phyloP scores from a whole-genome alignment of 2,888 invertebrate species.

The Ichneumoninae sp. region DNA sequence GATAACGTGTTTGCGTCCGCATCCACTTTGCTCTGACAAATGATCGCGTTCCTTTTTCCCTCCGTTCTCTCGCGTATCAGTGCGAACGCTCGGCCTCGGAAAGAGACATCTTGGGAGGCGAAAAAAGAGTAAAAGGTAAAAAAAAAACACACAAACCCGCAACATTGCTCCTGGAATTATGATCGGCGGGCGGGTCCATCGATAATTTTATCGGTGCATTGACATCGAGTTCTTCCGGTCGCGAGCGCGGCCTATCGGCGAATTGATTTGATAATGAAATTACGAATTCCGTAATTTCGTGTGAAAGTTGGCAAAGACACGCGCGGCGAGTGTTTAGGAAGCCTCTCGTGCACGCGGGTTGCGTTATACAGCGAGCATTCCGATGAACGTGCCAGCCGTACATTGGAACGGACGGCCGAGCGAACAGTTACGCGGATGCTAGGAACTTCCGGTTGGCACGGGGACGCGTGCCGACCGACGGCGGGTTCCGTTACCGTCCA shows the following conservation, averaged over 20 bases:
- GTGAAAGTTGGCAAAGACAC: constrained; percentile 62
- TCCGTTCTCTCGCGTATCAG: constrained; percentile 1
- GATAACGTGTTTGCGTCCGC: constrained; percentile 78
- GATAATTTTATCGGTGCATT: not conserved
- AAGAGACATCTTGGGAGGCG: not conserved
- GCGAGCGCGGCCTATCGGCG: not conserved
- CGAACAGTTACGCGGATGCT: constrained; percentile 61
- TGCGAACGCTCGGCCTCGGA: constrained; percentile 21
- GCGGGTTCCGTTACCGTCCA: constrained; percentile 57
- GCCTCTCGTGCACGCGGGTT: constrained; percentile 42
- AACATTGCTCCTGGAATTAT: not conserved
- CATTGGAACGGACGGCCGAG: constrained; percentile 50
- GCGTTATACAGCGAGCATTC: constrained; percentile 55
- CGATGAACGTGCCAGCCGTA: constrained; percentile 61
- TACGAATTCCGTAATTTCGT: constrained; percentile 27
- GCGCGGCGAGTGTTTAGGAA: constrained; percentile 62
- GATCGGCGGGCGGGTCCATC: not conserved
- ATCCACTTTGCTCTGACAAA: constrained; percentile 79
- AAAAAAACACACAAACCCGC: not conserved
- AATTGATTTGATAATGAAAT: constrained; percentile 8
- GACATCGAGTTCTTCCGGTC: not conserved
- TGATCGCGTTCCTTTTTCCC: constrained; percentile 69
- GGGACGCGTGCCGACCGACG: constrained; percentile 60
- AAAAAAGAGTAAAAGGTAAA: not conserved
- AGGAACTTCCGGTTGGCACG: constrained; percentile 67